These are phyloP conservation scores for Ophion slaviceki DNA, from an alignment of 2,888 invertebrate species.

Conservation along the genomic window DNA sequence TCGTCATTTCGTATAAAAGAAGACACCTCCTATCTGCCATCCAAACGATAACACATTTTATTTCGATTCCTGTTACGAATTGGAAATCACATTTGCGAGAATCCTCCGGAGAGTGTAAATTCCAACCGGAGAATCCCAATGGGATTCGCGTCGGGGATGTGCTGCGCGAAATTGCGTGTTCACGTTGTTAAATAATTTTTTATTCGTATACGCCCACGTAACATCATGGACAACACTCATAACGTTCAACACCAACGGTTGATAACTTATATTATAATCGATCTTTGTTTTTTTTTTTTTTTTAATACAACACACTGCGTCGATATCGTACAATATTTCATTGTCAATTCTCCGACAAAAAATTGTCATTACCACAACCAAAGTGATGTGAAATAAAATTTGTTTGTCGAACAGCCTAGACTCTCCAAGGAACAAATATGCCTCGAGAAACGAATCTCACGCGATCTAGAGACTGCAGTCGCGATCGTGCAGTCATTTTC, in stretches of 20 bases:
- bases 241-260: conserved; percentile 6
- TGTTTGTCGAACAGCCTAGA: not conserved
- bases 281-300: not conserved
- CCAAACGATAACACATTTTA: no score
- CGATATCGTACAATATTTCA: conserved; percentile 5
- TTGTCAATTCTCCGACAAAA: not conserved
- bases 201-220: not conserved
- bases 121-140: no score
- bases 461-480: no score
- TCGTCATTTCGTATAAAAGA: no score
- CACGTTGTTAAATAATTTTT: conserved; percentile 1
- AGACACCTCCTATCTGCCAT: no score
- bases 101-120: no score
- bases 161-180: no score
- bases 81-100: no score
- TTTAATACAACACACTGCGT: not conserved
- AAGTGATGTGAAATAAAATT: conserved; percentile 5
- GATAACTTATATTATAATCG: not conserved
- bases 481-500: no score
- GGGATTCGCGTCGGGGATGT: no score
- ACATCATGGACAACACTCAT: not conserved
- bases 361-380: not conserved
- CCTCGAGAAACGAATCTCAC: not conserved
- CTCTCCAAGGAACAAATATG: conserved; percentile 3
- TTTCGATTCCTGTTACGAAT: no score